Evolutionary conservation across 2,797 vertebrate species (phyloP).

Genomic region (Pseudotriccus pelzelni): DNA sequence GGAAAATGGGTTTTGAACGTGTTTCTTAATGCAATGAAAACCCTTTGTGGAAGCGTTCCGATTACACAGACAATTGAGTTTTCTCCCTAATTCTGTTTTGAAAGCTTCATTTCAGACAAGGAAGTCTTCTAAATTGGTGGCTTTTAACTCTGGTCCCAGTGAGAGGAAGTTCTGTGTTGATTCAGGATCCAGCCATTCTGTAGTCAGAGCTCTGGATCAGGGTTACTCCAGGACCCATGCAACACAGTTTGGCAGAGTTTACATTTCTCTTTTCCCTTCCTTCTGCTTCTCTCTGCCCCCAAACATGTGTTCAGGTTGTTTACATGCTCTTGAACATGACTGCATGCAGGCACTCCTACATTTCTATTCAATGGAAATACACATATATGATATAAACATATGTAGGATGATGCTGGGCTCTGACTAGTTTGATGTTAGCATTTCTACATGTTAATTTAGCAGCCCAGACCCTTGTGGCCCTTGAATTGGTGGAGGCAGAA

Average conservation of each 20-base stretch:
- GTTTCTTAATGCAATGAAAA: not conserved
- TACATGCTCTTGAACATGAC: fast-evolving
- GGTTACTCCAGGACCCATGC: not conserved
- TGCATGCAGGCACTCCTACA: not conserved
- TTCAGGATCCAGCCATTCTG: not conserved
- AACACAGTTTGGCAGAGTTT: not conserved
- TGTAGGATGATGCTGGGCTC: not conserved
- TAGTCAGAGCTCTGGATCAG: not conserved
- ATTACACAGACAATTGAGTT: not conserved
- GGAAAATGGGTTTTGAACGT: not conserved
- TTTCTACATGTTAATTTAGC: not conserved
- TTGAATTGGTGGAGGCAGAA: not conserved
- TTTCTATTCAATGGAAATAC: not conserved
- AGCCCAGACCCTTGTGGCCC: not conserved
- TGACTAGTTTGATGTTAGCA: not conserved
- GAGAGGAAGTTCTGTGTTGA: not conserved
- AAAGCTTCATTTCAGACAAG: not conserved
- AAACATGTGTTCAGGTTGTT: not conserved
- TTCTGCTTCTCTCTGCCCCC: not conserved
- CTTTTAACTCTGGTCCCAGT: not conserved
- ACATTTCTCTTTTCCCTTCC: not conserved
- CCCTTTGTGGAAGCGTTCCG: not conserved
- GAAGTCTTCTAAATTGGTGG: not conserved
- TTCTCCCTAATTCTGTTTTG: not conserved
- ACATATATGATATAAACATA: not conserved